Evolutionary conservation across 1,140 invertebrate genomes (phyloP), one percentile per base, ranked within the genome.

Genomic region (Pseudomyrmex dendroicus): DNA sequence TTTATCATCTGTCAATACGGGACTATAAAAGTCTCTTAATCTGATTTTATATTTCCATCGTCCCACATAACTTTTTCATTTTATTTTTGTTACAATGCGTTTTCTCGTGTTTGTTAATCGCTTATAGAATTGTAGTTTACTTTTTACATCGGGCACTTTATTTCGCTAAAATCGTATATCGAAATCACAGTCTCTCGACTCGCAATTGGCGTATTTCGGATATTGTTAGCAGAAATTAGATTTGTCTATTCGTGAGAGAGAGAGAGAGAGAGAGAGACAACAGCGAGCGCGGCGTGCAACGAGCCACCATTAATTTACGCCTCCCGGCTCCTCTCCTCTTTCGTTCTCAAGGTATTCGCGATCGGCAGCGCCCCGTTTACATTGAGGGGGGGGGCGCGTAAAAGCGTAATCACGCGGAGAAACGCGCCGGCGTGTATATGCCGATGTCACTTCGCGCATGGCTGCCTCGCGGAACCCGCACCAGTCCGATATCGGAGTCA

Each of bases 381-480:
- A 59, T 15, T 48, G 15, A 12, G 15, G 35, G 17, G 20, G 20
- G 0, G 20, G 20, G 20, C 48, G 48, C 54, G 52, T 56, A 59
- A 46, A 59, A 70, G 15, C 50, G 66, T 86, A 87, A 86, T 84
- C 86, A 50, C 57, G 56, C 85, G 82, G 84, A 52, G 86, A 87
- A 84, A 87, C 73, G 62, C 25, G 73, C 67, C 50, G 72, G 67
- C 63, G 8, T 35, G 35, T 35, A 35, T 52, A 66, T 48, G 13
- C 44, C 82, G 85, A 86, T 91, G 90, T 91, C 90, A 90, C 89
- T 91, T 91, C 87, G 86, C 91, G 91, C 91, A 92, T 91, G 91
- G 88, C 84, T 92, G 91, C 84, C 54, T 83, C 82, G 61, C 83
- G 73, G 87, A 90, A 90, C 62, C 85, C 20, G 50, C 61, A 9